These are phyloP conservation scores for Chironex yamaguchii DNA, from an alignment of 30 jellyfish, hydroid and myxozoan species.

Conservation along the genomic window DNA sequence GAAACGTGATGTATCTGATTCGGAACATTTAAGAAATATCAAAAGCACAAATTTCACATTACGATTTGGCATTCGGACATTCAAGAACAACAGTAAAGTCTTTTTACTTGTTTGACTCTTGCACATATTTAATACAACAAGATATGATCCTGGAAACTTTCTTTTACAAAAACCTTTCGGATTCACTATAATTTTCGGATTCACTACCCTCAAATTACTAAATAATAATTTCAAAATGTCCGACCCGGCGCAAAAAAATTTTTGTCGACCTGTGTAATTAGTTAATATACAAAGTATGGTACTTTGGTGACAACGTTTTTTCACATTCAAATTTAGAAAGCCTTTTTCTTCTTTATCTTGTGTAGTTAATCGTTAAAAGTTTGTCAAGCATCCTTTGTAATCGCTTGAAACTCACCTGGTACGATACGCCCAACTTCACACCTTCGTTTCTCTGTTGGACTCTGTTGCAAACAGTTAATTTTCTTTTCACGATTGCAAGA, in stretches of 20 bases:
- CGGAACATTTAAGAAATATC: neutral
- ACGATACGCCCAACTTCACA: too few relatives aligned
- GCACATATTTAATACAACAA: neutral
- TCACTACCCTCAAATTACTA: neutral
- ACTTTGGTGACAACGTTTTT: too few relatives aligned
- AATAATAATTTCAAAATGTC: neutral
- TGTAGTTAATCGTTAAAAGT: too few relatives aligned
- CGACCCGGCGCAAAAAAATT: neutral
- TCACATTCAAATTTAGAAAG: too few relatives aligned
- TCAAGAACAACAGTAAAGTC: neutral
- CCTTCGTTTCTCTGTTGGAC: too few relatives aligned
- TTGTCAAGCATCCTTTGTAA: too few relatives aligned
- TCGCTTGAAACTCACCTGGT: too few relatives aligned
- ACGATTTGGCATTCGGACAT: neutral
- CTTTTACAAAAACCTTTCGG: too few relatives aligned
- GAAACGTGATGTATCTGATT: neutral
- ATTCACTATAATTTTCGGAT: neutral
- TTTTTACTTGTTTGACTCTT: neutral
- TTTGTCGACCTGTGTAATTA: neutral
- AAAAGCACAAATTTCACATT: neutral
- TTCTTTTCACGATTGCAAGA: too few relatives aligned
- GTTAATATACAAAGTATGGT: neutral
- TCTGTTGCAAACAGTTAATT: too few relatives aligned
- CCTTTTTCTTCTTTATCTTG: too few relatives aligned
- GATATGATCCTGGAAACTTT: neutral